Evolutionary conservation across 1,140 invertebrate species (phyloP).

Genomic region (Zaprionus nigranus): DNA sequence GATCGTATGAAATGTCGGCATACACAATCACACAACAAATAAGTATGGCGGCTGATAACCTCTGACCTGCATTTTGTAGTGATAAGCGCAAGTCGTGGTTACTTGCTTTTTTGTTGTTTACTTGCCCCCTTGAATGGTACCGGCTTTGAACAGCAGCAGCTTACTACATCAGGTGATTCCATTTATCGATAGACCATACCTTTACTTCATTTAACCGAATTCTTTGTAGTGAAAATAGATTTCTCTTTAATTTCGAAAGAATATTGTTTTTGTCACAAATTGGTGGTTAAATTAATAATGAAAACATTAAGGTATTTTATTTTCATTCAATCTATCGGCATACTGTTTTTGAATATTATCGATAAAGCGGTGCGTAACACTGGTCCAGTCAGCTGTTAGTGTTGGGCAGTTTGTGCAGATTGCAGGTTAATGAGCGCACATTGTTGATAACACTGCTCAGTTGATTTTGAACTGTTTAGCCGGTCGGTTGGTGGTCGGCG

Average conservation of each 20-base stretch:
- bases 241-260: neutral
- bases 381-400: neutral
- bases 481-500: conserved; percentile 33
- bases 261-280: neutral
- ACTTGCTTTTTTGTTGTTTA: conserved; percentile 22
- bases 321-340: neutral
- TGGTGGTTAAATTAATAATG: too few relatives aligned
- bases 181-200: conserved; percentile 16
- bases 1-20: neutral
- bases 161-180: conserved; percentile 18
- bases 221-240: too few relatives aligned
- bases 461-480: conserved; percentile 58
- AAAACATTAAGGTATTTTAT: too few relatives aligned
- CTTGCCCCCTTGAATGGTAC: conserved; percentile 14
- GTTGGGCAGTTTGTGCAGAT: neutral
- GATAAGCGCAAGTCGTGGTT: conserved; percentile 30
- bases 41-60: conserved; percentile 25
- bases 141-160: neutral
- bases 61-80: conserved; percentile 44
- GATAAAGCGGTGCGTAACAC: neutral
- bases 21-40: too few relatives aligned
- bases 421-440: neutral
- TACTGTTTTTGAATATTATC: neutral
- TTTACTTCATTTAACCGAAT: neutral
- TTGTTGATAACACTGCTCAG: conserved; percentile 28